Percentiles rank a stretch among this genome's conserved stretches.
phyloP scores from a whole-genome alignment of 2,797 vertebrate genomes.

The Geotria australis region DNA sequence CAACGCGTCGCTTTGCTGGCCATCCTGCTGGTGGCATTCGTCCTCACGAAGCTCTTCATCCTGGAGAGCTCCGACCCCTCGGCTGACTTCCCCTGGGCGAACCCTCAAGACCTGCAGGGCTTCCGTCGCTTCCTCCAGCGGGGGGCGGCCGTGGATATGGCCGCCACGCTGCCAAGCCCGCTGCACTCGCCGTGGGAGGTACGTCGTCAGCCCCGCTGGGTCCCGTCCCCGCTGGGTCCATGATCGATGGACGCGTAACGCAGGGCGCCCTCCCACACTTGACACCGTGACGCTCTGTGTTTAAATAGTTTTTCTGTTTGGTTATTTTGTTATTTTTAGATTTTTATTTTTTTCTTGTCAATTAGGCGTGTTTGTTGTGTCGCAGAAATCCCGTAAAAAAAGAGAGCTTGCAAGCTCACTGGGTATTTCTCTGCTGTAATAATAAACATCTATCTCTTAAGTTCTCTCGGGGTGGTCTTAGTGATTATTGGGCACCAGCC shows the following conservation, averaged over 20 bases:
- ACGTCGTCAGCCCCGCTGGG: neutral
- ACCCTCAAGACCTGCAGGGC: slow-evolving; percentile 53
- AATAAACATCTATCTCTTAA: too few relatives aligned
- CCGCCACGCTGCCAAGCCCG: slow-evolving; percentile 54
- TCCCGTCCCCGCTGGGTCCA: neutral
- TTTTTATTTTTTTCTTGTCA: too few relatives aligned
- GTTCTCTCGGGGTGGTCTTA: too few relatives aligned
- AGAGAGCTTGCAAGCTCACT: too few relatives aligned
- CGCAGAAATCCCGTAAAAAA: too few relatives aligned
- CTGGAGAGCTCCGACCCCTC: slow-evolving; percentile 77
- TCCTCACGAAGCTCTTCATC: slow-evolving; percentile 88
- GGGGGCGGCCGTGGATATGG: slow-evolving; percentile 33
- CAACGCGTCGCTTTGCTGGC: slow-evolving; percentile 74
- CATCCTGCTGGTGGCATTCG: slow-evolving; percentile 70
- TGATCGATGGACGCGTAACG: neutral
- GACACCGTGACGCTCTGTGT: too few relatives aligned
- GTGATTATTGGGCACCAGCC: too few relatives aligned
- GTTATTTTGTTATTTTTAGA: too few relatives aligned
- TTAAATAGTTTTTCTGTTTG: too few relatives aligned
- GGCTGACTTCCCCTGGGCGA: slow-evolving; percentile 55
- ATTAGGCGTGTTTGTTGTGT: too few relatives aligned
- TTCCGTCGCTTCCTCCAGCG: slow-evolving; percentile 66
- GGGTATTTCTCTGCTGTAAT: too few relatives aligned
- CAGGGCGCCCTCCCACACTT: neutral
- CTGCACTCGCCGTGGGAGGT: slow-evolving; percentile 80